phyloP scores from a whole-genome alignment of 2,113 vertebrate species.

The Cisticola juncidis region DNA sequence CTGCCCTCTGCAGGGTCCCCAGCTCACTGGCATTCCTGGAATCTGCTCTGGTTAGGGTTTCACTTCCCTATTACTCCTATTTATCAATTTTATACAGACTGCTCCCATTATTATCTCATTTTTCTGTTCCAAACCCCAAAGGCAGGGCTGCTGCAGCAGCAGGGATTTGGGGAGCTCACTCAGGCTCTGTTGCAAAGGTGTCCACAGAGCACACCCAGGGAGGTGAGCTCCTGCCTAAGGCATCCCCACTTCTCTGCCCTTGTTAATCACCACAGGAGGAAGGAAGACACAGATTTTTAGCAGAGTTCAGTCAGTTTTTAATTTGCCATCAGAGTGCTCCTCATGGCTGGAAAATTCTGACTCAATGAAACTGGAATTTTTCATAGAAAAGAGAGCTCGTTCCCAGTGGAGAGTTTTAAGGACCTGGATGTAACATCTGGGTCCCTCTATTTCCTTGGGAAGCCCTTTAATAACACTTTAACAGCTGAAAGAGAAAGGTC shows the following conservation, averaged over 20 bases:
- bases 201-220: background rate
- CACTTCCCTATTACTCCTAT: accelerated
- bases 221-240: background rate
- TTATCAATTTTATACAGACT: background rate
- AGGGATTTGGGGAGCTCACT: background rate
- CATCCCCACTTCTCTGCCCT: background rate
- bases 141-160: background rate
- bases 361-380: background rate
- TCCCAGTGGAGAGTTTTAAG: background rate
- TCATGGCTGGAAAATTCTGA: background rate
- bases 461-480: background rate
- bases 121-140: background rate
- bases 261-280: background rate
- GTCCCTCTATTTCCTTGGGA: background rate
- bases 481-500: background rate
- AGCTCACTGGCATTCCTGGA: background rate
- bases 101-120: background rate
- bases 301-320: background rate
- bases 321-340: accelerated
- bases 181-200: background rate
- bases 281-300: background rate
- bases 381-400: background rate
- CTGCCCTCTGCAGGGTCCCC: background rate
- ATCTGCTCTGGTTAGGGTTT: background rate
- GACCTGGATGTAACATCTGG: background rate